phyloP scores from a whole-genome alignment of 2,797 vertebrate species.

The Tragopan temminckii region DNA sequence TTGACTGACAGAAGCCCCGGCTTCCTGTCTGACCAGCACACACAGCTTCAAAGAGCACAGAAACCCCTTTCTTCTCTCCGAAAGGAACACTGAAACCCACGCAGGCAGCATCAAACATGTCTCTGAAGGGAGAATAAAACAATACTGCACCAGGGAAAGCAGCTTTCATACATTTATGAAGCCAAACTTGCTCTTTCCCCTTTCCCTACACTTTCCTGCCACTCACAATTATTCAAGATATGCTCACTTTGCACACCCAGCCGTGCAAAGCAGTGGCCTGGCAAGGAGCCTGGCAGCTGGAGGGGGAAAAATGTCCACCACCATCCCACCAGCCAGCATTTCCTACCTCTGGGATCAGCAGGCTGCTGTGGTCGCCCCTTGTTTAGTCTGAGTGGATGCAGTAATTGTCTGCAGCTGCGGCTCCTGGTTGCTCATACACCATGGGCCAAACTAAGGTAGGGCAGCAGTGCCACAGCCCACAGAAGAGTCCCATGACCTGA shows the following conservation, averaged over 20 bases:
- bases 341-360: background rate
- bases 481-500: background rate
- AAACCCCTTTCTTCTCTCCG: conserved; percentile 69
- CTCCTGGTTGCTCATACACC: background rate
- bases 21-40: conserved; percentile 71
- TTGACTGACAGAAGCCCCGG: conserved; percentile 79
- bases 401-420: conserved; percentile 74
- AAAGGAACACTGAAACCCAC: conserved; percentile 25
- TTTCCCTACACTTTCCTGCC: conserved; percentile 38
- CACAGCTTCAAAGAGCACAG: conserved; percentile 73
- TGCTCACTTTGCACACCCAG: accelerated
- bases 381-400: conserved; percentile 72
- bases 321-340: background rate
- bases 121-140: conserved; percentile 42
- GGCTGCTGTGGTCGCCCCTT: conserved; percentile 35
- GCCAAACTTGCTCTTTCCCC: conserved; percentile 18
- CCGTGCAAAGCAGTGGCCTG: background rate
- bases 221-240: conserved; percentile 35
- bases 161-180: background rate
- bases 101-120: conserved; percentile 13
- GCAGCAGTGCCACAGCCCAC: accelerated
- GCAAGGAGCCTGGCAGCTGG: background rate
- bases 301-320: conserved; percentile 4
- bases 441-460: background rate
- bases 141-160: background rate